Base-by-base conservation (phyloP, 2,888 invertebrate species). In the Altica lythri region DNA sequence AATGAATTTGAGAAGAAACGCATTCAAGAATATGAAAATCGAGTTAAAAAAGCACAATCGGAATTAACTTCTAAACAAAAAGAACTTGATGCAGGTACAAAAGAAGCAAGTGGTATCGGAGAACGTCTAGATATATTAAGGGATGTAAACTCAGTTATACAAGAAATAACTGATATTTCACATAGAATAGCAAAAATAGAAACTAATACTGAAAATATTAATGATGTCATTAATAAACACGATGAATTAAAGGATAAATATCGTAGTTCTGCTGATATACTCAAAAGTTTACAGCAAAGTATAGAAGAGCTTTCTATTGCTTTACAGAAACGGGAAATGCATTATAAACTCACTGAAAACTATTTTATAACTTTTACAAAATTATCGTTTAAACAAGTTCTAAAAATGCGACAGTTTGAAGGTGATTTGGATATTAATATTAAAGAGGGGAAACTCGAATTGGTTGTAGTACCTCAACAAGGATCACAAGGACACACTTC, bases 401-500 rank as follows among this genome's bases (percentile, higher is more conserved):
- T 86, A 13, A 75, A 76, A 22, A 66, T 81, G 30, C 74, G 85
- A 56, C 80, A 82, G 2, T 86, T 83, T 69, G 78, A 81, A 83
- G 86, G 86, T 2, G 73, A 71, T 18, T 78, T 86, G 69, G 73
- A 77, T 16, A 82, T 87, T 38, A 76, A 82, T 64, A 77, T 81
- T 61, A 60, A 64, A 4, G 71, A 75, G 1, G 76, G 77, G 50
- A 76, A 74, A 22, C 72, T 85, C 9, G 76, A 78, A 14, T 72
- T 86, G 42, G 75, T 79, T 37, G 82, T 86, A 0, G 76, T 78
- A 47, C 82, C 84, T 0, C 78, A 78, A 48, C 81, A 81, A 54
- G 79, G 80, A 18, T 74, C 75, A 1, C 76, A 78, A 55, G 75
- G 77, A 4, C 72, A 72, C 0, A 80, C 79, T 9, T 81, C 80